These are phyloP conservation scores for Cabera pusaria DNA, from an alignment of 2,888 invertebrate species.

Conservation along the genomic window DNA sequence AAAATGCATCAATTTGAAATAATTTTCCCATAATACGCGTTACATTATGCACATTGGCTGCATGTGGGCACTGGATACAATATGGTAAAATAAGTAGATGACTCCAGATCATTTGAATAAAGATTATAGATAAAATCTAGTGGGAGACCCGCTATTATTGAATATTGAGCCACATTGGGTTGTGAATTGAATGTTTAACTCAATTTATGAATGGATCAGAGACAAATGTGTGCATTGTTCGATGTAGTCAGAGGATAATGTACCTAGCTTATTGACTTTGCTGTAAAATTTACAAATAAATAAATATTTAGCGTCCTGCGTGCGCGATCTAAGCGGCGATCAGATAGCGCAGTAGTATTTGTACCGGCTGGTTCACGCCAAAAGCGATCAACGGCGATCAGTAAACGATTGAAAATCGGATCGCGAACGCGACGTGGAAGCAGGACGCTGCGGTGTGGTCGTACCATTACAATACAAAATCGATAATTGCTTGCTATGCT, in stretches of 20 bases:
- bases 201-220: conserved; percentile 22
- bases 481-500: too few species aligned
- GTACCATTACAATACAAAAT: too few species aligned
- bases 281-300: too few species aligned
- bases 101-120: conserved; percentile 18
- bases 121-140: conserved; percentile 21
- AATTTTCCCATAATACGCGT: conserved; percentile 58
- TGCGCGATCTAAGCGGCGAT: too few species aligned
- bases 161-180: not conserved
- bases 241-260: conserved; percentile 2
- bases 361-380: too few species aligned
- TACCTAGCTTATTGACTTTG: too few species aligned
- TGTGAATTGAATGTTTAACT: conserved; percentile 18
- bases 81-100: conserved; percentile 23
- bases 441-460: too few species aligned
- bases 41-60: conserved; percentile 34
- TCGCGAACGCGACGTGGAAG: too few species aligned
- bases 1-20: conserved; percentile 54
- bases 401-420: too few species aligned
- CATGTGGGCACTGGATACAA: conserved; percentile 36
- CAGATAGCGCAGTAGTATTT: too few species aligned
- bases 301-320: too few species aligned
- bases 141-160: conserved; percentile 10
- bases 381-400: too few species aligned
- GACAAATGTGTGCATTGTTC: conserved; percentile 14